Evolutionary conservation across 2,888 invertebrate species (phyloP).

Genomic region (Athalia circularis): DNA sequence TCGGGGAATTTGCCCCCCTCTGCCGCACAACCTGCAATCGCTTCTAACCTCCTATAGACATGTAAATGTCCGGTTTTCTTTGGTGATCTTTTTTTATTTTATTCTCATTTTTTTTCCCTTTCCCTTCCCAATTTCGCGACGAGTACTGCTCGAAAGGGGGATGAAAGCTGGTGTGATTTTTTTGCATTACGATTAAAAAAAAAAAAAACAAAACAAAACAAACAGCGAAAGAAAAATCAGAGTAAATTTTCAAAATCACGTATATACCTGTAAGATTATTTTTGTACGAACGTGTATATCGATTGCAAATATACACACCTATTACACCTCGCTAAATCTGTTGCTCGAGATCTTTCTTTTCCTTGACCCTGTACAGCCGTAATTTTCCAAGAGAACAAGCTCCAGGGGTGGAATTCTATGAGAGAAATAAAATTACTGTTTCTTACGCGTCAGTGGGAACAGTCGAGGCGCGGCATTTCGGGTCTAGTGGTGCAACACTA

Average conservation of each 20-base stretch:
- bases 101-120: slow-evolving; percentile 7
- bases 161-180: neutral
- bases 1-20: neutral
- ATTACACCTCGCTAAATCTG: neutral
- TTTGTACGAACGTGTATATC: too few relatives aligned
- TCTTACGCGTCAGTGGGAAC: slow-evolving; percentile 13
- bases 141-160: neutral
- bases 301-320: too few relatives aligned
- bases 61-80: slow-evolving; percentile 6
- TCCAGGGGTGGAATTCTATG: slow-evolving; percentile 13
- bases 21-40: too few relatives aligned
- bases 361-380: slow-evolving; percentile 24
- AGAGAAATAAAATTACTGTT: slow-evolving; percentile 10
- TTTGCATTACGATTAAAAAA: too few relatives aligned
- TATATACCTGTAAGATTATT: too few relatives aligned
- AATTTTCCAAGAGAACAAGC: slow-evolving; percentile 22
- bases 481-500: neutral
- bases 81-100: slow-evolving; percentile 44
- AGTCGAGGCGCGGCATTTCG: slow-evolving; percentile 1
- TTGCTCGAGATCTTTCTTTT: slow-evolving; percentile 1
- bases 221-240: neutral
- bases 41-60: neutral
- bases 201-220: too few relatives aligned
- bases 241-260: too few relatives aligned
- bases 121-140: neutral